Evolutionary conservation across 1,140 invertebrate species (phyloP), one percentile per base, ranked within the genome.

Genomic region (Drosophila obscura): DNA sequence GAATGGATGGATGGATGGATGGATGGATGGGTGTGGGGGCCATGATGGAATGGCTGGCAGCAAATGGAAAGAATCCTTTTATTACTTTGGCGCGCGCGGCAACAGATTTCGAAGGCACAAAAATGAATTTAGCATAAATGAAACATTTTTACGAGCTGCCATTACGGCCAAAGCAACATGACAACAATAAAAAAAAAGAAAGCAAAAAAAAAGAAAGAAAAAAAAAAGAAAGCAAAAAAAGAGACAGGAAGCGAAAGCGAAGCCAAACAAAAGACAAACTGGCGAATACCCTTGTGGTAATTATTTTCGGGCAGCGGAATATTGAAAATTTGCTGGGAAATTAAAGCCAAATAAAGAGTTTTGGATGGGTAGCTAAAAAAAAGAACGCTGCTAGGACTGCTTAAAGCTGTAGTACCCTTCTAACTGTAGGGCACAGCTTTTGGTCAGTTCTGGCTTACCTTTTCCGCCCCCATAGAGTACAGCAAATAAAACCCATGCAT

Each of bases 81-180:
- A 88, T 88, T 88, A 82, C 83, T 88, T 88, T 87, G 69, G 75
- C 74, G 64, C 31, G 61, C 80, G 61, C 80, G 79, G 79, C 79
- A 88, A 88, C 83, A 88, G 83, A 88, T 88, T 88, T 88, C 52
- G 65, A 65, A 64, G 83, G 84, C 78, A 87, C 83, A 87, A 87
- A 87, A 87, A 88, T 87, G 78, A 88, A 88, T 88, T 88, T 88
- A 88, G 83, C 83, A 88, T 88, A 88, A 88, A 88, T 88, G 83
- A 88, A 88, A 88, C 83, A 88, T 88, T 88, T 88, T 88, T 88
- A 88, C 83, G 83, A 88, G 79, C 83, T 88, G 83, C 72, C 83
- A 88, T 88, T 88, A 88, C 84, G 72, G 63, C 67, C 60, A 69
- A 83, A 73, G 83, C 78, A 87, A 87, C 83, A 88, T 79, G 82